phyloP scores from a whole-genome alignment of 2,888 invertebrate species.

The Monopis laevigella region DNA sequence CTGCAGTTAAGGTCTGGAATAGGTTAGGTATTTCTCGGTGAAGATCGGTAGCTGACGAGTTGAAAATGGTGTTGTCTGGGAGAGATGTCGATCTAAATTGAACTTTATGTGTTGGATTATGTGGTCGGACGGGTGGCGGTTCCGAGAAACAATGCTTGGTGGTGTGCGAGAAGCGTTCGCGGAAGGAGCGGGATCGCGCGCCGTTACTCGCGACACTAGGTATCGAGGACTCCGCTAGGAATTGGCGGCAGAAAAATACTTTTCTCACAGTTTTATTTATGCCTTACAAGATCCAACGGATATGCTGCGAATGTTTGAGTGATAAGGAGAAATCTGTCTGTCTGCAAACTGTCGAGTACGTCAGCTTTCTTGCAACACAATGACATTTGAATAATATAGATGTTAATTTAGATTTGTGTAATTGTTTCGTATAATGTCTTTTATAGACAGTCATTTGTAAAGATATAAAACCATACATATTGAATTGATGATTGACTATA shows the following conservation, averaged over 20 bases:
- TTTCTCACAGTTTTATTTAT: conserved; percentile 9
- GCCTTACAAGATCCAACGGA: conserved; percentile 1
- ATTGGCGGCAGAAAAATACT: conserved; percentile 51
- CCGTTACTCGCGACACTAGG: conserved; percentile 42
- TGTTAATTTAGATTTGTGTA: neutral
- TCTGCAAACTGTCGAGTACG: neutral
- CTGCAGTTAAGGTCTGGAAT: conserved; percentile 1
- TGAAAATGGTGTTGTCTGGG: conserved; percentile 9
- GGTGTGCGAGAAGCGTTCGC: conserved; percentile 31
- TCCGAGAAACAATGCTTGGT: conserved; percentile 57
- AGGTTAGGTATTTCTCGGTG: conserved; percentile 1
- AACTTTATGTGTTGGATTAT: conserved; percentile 39
- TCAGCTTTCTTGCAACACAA: neutral
- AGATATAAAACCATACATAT: too few relatives aligned
- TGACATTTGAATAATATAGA: neutral
- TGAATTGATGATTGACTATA: too few relatives aligned
- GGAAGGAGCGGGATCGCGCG: conserved; percentile 57
- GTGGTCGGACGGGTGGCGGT: conserved; percentile 45
- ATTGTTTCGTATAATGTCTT: too few relatives aligned
- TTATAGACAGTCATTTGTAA: too few relatives aligned
- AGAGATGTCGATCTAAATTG: conserved; percentile 26
- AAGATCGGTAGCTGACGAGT: conserved; percentile 5
- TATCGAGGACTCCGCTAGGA: conserved; percentile 50
- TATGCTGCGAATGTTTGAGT: conserved; percentile 3
- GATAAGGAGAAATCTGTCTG: neutral